phyloP scores from a whole-genome alignment of 2,888 invertebrate genomes.

The Cheilosia vernalis region DNA sequence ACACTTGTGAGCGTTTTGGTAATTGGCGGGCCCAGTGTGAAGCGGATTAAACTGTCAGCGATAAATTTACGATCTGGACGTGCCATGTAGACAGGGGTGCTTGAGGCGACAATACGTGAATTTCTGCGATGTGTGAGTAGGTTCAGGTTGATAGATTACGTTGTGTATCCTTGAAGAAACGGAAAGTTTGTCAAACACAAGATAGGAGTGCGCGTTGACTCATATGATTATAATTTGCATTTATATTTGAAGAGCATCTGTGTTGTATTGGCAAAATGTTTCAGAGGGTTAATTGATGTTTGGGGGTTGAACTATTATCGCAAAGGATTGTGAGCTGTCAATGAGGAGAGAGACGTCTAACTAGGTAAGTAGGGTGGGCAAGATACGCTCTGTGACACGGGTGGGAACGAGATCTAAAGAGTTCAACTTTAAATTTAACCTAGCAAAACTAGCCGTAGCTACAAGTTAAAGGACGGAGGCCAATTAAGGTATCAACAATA shows the following conservation, averaged over 20 bases:
- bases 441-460: no score
- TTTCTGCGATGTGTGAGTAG: neutral
- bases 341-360: no score
- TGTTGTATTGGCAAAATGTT: neutral
- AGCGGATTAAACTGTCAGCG: constrained; percentile 55
- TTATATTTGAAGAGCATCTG: constrained; percentile 30
- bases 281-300: neutral
- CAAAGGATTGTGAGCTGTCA: no score
- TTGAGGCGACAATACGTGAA: constrained; percentile 39
- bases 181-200: constrained; percentile 3
- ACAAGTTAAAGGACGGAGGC: no score
- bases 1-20: constrained; percentile 44
- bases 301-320: neutral
- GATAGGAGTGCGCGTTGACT: neutral
- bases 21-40: constrained; percentile 41
- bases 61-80: constrained; percentile 39
- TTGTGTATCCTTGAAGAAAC: neutral
- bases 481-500: no score
- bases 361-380: no score
- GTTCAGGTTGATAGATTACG: neutral
- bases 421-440: no score
- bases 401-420: no score
- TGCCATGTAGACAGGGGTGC: neutral
- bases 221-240: constrained; percentile 57
- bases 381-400: no score